Conservation (phyloP, 1,140 invertebrate species). For the Solenopsis fugax region DNA sequence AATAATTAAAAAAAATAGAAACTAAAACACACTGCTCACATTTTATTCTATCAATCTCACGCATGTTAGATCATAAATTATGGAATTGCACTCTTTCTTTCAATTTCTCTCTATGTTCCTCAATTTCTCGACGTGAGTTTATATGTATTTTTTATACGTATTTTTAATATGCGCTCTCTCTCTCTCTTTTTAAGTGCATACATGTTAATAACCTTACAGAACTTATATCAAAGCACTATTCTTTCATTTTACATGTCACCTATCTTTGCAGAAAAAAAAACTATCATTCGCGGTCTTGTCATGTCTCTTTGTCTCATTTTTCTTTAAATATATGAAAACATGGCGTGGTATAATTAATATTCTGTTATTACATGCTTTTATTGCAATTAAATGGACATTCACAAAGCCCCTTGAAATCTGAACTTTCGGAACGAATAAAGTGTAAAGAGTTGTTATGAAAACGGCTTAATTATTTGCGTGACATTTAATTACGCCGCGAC, state of each 20-base stretch:
- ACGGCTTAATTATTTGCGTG: conserved; percentile 52
- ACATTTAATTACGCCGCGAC: conserved; percentile 52
- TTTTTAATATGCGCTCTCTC: not conserved
- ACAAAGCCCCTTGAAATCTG: conserved; percentile 52
- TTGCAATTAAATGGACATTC: conserved; percentile 41
- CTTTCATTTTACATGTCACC: not conserved
- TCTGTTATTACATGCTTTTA: conserved; percentile 19
- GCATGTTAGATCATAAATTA: not conserved
- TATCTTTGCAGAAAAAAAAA: not conserved
- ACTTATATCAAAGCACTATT: not conserved
- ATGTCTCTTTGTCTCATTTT: conserved; percentile 2
- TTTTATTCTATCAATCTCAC: not conserved
- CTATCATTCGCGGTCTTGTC: not conserved
- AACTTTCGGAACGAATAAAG: conserved; percentile 25
- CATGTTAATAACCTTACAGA: conserved; percentile 29
- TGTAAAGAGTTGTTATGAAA: conserved; percentile 54
- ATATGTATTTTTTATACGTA: not conserved
- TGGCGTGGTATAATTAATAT: conserved; percentile 19
- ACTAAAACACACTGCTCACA: not conserved
- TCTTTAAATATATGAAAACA: conserved; percentile 2
- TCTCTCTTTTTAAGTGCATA: not conserved
- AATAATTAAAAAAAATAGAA: not conserved
- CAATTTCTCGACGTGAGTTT: not conserved
- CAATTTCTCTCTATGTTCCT: not conserved
- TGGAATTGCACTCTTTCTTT: not conserved